phyloP scores from a whole-genome alignment of 2,797 vertebrate species.

The Eulemur rubriventer region DNA sequence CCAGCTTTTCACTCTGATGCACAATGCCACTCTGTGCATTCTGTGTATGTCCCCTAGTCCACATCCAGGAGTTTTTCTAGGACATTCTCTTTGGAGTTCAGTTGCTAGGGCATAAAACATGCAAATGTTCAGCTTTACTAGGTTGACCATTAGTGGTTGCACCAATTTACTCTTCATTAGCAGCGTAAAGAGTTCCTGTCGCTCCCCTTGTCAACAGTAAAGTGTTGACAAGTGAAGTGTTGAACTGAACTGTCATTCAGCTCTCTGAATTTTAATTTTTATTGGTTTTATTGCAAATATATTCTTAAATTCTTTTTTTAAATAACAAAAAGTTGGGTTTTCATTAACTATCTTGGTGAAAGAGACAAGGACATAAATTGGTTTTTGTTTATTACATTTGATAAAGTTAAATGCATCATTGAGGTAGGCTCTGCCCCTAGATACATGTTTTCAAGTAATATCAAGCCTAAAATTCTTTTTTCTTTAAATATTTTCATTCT shows the following conservation, averaged over 20 bases:
- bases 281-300: conserved; percentile 6
- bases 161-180: neutral
- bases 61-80: neutral
- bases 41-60: neutral
- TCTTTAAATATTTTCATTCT: neutral
- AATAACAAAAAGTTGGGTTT: neutral
- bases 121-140: neutral
- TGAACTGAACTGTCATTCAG: neutral
- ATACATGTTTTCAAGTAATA: neutral
- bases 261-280: conserved; percentile 38
- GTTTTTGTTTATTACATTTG: neutral
- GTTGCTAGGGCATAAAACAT: neutral
- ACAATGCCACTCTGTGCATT: neutral
- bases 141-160: neutral
- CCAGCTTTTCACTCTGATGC: neutral
- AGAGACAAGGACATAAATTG: neutral
- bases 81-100: neutral
- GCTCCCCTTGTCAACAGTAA: neutral
- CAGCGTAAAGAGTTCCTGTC: neutral
- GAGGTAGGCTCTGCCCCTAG: neutral
- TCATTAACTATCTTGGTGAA: neutral
- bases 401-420: neutral
- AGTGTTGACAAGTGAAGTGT: neutral
- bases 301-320: neutral
- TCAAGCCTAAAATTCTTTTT: neutral